Percentiles rank a stretch among this genome's conserved stretches.
phyloP scores from a whole-genome alignment of 2,797 vertebrate genomes.

The Limosa lapponica region DNA sequence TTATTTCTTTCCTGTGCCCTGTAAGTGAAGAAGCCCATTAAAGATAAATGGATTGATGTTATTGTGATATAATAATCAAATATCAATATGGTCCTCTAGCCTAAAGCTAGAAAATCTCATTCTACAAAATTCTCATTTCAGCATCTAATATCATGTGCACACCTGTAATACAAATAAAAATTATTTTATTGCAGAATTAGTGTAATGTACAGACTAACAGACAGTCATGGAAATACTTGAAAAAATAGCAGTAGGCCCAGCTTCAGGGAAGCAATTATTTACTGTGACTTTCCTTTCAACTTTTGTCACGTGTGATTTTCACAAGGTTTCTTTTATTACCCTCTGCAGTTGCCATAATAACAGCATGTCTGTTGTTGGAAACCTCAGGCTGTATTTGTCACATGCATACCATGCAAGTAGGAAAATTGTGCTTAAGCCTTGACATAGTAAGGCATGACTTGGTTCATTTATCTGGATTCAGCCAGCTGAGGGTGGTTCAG shows the following conservation, averaged over 20 bases:
- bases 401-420: constrained; percentile 27
- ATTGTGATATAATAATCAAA: neutral
- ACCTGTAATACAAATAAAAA: neutral
- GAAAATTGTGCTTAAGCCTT: constrained; percentile 51
- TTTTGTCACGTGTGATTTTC: constrained; percentile 53
- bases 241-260: neutral
- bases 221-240: neutral
- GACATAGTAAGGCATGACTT: neutral
- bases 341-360: constrained; percentile 58
- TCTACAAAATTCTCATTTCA: neutral
- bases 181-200: neutral
- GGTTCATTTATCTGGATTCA: constrained; percentile 19
- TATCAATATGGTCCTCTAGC: neutral
- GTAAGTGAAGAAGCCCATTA: neutral
- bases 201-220: neutral
- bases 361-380: constrained; percentile 63
- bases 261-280: neutral
- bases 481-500: constrained; percentile 38
- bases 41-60: neutral
- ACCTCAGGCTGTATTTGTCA: constrained; percentile 38
- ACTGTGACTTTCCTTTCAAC: constrained; percentile 7
- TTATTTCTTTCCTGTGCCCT: neutral
- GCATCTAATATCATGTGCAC: neutral
- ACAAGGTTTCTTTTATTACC: constrained; percentile 54
- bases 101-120: neutral